These are phyloP conservation scores for Ophioninae sp. DNA, from an alignment of 2,888 invertebrate genomes.

Conservation along the genomic window DNA sequence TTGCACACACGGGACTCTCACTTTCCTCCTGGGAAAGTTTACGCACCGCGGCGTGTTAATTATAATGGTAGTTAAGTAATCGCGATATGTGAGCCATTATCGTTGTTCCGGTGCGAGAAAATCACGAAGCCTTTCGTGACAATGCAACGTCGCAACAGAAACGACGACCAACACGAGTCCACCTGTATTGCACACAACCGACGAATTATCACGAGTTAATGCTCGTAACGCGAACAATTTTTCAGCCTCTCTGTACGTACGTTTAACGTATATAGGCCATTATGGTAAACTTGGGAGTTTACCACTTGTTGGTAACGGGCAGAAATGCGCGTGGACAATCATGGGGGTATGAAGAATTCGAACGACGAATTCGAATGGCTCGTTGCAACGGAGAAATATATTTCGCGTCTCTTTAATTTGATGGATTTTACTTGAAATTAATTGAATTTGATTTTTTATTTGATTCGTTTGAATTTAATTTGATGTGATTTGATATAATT, in stretches of 20 bases:
- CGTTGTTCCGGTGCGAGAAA: slow-evolving; percentile 67
- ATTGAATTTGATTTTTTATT: no score
- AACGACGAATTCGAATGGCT: slow-evolving; percentile 47
- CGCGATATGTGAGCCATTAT: slow-evolving; percentile 67
- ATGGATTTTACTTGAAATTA: no score
- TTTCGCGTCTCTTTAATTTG: no score
- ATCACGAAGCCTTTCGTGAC: slow-evolving; percentile 67
- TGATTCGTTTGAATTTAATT: no score
- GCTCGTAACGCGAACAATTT: neutral
- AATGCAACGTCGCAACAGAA: slow-evolving; percentile 24
- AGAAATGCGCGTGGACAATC: slow-evolving; percentile 21
- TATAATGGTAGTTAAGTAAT: slow-evolving; percentile 80
- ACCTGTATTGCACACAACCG: no score
- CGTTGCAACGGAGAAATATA: no score
- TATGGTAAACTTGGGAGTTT: slow-evolving; percentile 46
- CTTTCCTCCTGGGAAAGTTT: slow-evolving; percentile 80
- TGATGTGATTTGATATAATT: no score
- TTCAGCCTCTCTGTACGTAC: neutral
- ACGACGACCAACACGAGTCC: no score
- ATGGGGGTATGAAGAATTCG: slow-evolving; percentile 39
- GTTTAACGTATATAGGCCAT: neutral
- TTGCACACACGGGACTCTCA: slow-evolving; percentile 74
- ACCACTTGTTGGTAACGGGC: slow-evolving; percentile 39
- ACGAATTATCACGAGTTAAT: no score
- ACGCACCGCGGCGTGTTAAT: slow-evolving; percentile 78